Percentiles rank a stretch among this genome's conserved stretches.
Evolutionary conservation across 1,140 invertebrate species (phyloP).

Genomic region (Caenorhabditis briggsae): DNA sequence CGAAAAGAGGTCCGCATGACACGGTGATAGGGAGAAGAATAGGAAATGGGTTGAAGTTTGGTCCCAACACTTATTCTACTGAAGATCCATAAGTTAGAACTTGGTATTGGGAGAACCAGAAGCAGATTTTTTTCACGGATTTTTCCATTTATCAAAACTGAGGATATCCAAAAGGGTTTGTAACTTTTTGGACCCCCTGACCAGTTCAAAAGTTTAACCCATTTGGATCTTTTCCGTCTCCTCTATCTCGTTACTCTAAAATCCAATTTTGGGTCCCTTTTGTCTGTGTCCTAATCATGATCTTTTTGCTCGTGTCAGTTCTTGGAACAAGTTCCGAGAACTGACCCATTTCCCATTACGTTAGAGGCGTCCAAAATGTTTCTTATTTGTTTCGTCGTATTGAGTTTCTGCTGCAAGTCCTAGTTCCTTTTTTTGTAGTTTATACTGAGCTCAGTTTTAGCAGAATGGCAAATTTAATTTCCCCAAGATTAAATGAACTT

Average conservation of each 20-base stretch:
- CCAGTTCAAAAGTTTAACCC: neutral
- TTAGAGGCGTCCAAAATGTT: neutral
- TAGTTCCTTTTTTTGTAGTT: neutral
- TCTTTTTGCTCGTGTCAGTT: conserved; percentile 21
- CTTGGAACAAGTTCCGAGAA: conserved; percentile 4
- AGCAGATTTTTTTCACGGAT: neutral
- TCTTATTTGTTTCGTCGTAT: neutral
- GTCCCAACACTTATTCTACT: neutral
- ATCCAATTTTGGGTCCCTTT: conserved; percentile 5
- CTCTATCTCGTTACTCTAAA: neutral
- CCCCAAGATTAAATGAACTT: too few relatives aligned
- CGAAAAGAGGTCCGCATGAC: conserved; percentile 20
- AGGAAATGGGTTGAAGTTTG: conserved; percentile 27
- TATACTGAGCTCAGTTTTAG: too few relatives aligned
- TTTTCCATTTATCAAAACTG: neutral
- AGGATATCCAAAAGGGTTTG: too few relatives aligned
- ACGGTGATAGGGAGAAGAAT: conserved; percentile 40
- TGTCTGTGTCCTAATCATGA: conserved; percentile 24
- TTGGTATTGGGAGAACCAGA: neutral
- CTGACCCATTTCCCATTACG: neutral
- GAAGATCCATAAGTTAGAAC: neutral
- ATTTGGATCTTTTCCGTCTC: neutral
- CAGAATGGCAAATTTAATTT: too few relatives aligned
- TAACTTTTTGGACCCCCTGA: neutral
- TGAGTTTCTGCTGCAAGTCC: neutral